phyloP scores from a whole-genome alignment of 2,888 invertebrate genomes.

The Eupelmus urozonus region DNA sequence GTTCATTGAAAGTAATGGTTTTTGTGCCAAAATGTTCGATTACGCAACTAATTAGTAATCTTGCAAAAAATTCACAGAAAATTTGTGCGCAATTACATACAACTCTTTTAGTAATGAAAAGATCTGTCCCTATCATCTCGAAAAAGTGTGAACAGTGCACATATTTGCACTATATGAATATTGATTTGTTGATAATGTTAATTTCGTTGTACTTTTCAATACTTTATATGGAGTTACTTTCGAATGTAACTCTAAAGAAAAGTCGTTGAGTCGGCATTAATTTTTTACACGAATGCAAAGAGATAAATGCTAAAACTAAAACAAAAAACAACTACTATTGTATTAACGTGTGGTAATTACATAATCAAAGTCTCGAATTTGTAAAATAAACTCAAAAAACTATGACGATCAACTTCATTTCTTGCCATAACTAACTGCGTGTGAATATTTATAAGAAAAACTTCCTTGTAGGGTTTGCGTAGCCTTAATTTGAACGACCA shows the following conservation, averaged over 20 bases:
- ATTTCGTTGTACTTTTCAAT: constrained; percentile 45
- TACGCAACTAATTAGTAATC: too few relatives aligned
- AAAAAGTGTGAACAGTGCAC: constrained; percentile 20
- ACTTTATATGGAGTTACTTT: constrained; percentile 40
- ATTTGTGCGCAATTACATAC: constrained; percentile 10
- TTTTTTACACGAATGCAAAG: constrained; percentile 7
- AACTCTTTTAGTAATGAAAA: constrained; percentile 30
- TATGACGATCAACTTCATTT: constrained; percentile 33
- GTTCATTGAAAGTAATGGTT: constrained; percentile 3
- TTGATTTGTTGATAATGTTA: constrained; percentile 48
- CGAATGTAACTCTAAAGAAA: constrained; percentile 19
- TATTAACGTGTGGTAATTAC: constrained; percentile 16
- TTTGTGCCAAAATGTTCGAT: constrained; percentile 39
- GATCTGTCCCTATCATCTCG: constrained; percentile 13
- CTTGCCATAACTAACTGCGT: constrained; percentile 26
- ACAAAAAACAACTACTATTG: constrained; percentile 2
- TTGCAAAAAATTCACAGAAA: neutral
- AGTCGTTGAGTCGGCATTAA: constrained; percentile 24
- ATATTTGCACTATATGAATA: constrained; percentile 13
- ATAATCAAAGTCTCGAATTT: constrained; percentile 24
- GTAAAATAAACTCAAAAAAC: constrained; percentile 36
- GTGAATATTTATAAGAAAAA: neutral
- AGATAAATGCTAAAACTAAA: constrained; percentile 14
- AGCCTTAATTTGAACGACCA: constrained; percentile 43
- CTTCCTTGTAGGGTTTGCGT: constrained; percentile 36